Conservation (phyloP, 92 coral and sea anemone species). For the Phenganax subtilis region DNA sequence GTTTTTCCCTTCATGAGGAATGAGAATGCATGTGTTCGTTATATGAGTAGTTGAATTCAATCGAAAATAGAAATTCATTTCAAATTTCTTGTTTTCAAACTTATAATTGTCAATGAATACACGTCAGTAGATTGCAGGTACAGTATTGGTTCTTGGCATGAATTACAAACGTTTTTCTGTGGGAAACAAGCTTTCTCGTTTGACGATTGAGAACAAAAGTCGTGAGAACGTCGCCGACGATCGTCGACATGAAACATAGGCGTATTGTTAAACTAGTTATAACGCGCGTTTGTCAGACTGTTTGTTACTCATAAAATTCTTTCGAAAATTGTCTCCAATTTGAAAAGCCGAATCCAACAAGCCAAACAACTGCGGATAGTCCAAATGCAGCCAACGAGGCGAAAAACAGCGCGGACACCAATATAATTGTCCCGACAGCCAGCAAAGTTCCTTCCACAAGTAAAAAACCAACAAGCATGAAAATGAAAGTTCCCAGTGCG, state of each 20-base stretch:
- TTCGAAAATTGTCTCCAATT: constrained; percentile 38
- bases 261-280: not conserved
- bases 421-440: constrained; percentile 52
- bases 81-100: too few relatives aligned
- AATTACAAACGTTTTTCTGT: too few relatives aligned
- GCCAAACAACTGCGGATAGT: constrained; percentile 43
- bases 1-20: too few relatives aligned
- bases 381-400: constrained; percentile 53
- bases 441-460: constrained; percentile 71
- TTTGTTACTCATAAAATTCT: not conserved
- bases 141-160: too few relatives aligned
- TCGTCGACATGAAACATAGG: not conserved
- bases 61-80: too few relatives aligned
- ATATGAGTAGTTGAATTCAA: too few relatives aligned
- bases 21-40: too few relatives aligned
- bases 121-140: too few relatives aligned
- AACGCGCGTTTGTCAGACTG: not conserved
- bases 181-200: too few relatives aligned
- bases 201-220: too few relatives aligned
- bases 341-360: constrained; percentile 50
- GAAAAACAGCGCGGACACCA: constrained; percentile 49
- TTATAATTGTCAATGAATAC: too few relatives aligned
- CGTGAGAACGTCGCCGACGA: too few relatives aligned
- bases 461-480: constrained; percentile 58
- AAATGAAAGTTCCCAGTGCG: constrained; percentile 46